Conservation (phyloP, 2,797 vertebrate genomes). For the Myotis myotis region DNA sequence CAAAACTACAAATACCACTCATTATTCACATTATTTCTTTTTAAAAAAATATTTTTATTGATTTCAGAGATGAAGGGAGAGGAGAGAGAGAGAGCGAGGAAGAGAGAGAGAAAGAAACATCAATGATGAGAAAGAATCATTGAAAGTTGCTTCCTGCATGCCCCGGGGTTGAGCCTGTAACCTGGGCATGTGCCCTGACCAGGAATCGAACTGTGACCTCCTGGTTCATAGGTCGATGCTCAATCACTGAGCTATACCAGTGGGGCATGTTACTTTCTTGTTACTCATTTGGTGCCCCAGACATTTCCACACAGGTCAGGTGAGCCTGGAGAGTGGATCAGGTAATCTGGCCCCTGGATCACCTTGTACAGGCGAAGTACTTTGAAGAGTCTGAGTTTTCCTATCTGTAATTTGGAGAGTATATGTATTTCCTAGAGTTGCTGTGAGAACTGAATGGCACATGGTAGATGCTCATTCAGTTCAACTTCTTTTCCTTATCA, state of each 20-base stretch:
- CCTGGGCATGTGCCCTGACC: no score
- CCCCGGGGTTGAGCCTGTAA: no score
- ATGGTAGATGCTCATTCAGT: neutral
- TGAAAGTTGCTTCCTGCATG: no score
- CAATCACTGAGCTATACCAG: no score
- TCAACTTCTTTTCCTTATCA: neutral
- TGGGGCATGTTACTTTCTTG: neutral
- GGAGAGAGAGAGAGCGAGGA: no score
- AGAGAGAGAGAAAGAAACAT: no score
- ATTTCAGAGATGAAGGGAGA: no score
- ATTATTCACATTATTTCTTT: neutral
- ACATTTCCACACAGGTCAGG: neutral
- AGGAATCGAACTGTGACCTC: no score
- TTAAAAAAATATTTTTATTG: no score
- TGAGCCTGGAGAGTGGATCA: neutral
- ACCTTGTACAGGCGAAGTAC: no score
- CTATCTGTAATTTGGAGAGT: neutral
- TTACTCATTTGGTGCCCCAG: neutral
- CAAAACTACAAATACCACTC: neutral
- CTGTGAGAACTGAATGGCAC: neutral
- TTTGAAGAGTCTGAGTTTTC: neutral
- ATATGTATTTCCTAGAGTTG: neutral
- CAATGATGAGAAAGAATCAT: no score
- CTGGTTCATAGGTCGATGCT: no score
- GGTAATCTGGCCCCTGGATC: neutral